Evolutionary conservation across 2,113 vertebrate species (phyloP), one percentile per base, ranked within the genome.

Genomic region (Leucopternis melanops): DNA sequence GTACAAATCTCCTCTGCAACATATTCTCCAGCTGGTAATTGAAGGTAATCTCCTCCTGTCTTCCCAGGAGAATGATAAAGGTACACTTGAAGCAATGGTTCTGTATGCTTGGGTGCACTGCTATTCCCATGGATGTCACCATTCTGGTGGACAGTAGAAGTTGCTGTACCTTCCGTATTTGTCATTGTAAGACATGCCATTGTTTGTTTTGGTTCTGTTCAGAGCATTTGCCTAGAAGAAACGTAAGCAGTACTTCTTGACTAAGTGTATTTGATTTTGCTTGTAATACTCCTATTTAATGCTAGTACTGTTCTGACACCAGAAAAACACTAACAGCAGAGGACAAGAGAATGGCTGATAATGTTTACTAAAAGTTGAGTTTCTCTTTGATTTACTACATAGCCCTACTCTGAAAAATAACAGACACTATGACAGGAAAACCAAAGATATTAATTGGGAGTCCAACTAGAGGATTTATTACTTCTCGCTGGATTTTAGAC

Each of bases 1-100:
- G 99, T 75, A 57, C 99, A 99, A 75, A 99, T 98, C 73, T 99
- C 99, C 97, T 99, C 99, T 17, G 98, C 98, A 63, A 99, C 94
- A 45, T 99, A 99, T 27, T 99, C 98, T 70, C 99, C 99, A 40
- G 97, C 49, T 77, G 98, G 98, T 97, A 98, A 99, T 1, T 94
- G 97, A 73, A 99, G 97, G 36, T 94, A 95, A 57, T 97, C 96
- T 69, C 92, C 94, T 57, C 97, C 98, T n/a, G 75, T 73, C 89
- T 94, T 98, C 50, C 94, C 98, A 67, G 94, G 90, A 61, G 94
- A 98, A 93, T 99, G 97, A 97, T 99, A 99, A 66, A 99, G 98
- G 86, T 98, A 98, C 79, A 99, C 97, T 42, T 97, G 98, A 84
- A 99, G 98, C 63, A 98, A 95, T 27, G 97, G 72, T 25, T 97